Percentiles rank a stretch among this genome's conserved stretches.
These are phyloP conservation scores for Hemicentrotus pulcherrimus DNA, from an alignment of 35 echinoderm and acorn worm genomes.

Conservation along the genomic window DNA sequence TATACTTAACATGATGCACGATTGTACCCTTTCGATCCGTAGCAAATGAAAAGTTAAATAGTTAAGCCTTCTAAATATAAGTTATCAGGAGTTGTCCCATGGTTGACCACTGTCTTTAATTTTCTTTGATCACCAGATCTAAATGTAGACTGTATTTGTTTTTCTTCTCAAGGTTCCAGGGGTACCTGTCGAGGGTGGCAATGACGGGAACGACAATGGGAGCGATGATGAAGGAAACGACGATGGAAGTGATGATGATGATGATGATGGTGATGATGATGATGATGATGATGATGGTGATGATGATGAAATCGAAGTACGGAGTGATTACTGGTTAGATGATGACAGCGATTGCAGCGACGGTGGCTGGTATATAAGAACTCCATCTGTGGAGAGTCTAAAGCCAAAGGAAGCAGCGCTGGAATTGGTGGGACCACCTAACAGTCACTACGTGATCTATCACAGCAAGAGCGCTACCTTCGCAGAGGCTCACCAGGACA, in stretches of 20 bases:
- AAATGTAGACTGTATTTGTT: not conserved
- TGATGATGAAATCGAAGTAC: not conserved
- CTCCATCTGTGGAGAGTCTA: constrained; percentile 53
- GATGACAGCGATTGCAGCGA: not conserved
- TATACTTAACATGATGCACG: no score
- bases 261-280: not conserved
- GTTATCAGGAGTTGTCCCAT: no score
- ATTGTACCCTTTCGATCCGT: no score
- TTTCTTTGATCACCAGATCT: not conserved
- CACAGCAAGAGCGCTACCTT: constrained; percentile 48
- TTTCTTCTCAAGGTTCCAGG: not conserved
- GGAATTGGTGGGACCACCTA: constrained; percentile 55
- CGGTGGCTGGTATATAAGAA: not conserved
- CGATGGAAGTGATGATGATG: not conserved
- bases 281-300: not conserved
- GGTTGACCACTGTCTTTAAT: no score
- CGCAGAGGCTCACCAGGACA: not conserved
- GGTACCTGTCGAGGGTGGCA: not conserved
- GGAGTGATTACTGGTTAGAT: not conserved
- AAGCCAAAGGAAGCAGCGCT: constrained; percentile 42
- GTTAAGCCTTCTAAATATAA: no score
- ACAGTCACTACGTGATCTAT: constrained; percentile 66
- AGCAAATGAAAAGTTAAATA: no score
- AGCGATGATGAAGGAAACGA: not conserved
- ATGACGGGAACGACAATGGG: not conserved